Percentiles rank a stretch among this genome's conserved stretches.
phyloP scores from a whole-genome alignment of 2,888 invertebrate species.

The Coleophora deauratella region DNA sequence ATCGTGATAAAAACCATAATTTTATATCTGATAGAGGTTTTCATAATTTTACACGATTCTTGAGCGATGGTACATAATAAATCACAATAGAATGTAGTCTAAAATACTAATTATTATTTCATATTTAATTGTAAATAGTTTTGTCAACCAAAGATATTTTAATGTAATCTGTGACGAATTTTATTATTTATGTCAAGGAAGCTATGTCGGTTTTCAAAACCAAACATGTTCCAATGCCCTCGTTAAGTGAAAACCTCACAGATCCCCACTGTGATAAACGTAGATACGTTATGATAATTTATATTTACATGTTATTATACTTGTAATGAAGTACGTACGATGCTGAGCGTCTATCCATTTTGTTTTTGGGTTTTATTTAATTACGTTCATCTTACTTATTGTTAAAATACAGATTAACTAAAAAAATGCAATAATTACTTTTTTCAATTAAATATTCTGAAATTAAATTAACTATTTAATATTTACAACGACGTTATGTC shows the following conservation, averaged over 20 bases:
- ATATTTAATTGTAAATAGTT: neutral
- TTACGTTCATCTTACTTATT: no score
- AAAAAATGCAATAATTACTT: no score
- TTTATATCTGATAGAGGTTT: conserved; percentile 30
- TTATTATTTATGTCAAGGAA: no score
- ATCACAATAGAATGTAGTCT: neutral
- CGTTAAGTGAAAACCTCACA: conserved; percentile 42
- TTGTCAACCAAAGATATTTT: no score
- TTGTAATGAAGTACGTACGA: conserved; percentile 26
- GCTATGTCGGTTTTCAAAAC: no score
- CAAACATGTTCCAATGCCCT: no score
- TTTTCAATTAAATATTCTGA: no score
- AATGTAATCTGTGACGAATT: neutral
- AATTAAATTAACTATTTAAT: no score
- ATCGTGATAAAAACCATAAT: conserved; percentile 18
- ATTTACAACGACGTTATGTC: no score
- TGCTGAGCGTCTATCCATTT: conserved; percentile 21
- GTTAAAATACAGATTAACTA: no score
- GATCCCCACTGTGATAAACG: conserved; percentile 52
- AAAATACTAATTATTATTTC: conserved; percentile 1
- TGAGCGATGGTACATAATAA: neutral
- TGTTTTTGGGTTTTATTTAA: no score
- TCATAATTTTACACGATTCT: conserved; percentile 10
- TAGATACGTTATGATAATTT: conserved; percentile 32
- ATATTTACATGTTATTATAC: conserved; percentile 32